Conservation (phyloP, 2,113 vertebrate species). For the Nesogale talazaci region DNA sequence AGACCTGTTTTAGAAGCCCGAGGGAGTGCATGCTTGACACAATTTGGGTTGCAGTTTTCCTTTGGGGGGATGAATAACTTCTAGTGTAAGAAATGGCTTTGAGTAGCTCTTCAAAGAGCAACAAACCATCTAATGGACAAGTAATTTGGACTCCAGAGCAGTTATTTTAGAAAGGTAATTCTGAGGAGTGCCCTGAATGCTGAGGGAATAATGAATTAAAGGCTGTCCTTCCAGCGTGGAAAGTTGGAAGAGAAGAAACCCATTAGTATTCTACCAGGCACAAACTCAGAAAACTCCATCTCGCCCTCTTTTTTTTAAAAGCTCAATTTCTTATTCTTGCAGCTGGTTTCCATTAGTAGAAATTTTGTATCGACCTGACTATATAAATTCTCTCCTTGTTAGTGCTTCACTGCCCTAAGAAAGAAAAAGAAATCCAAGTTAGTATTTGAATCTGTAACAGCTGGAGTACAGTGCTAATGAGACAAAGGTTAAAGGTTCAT, state of each 20-base stretch:
- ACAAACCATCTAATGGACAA: background rate
- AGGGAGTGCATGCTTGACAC: background rate
- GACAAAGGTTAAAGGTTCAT: constrained; percentile 40
- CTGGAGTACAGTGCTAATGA: constrained; percentile 54
- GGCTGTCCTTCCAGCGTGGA: constrained; percentile 56
- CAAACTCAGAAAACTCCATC: constrained; percentile 49
- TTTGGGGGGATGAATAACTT: background rate
- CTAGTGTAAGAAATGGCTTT: constrained; percentile 20
- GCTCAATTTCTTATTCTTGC: constrained; percentile 29
- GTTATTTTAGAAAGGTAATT: constrained; percentile 59
- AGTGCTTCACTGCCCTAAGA: constrained; percentile 41
- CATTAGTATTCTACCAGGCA: constrained; percentile 54
- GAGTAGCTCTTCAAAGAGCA: constrained; percentile 43
- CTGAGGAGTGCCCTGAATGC: background rate
- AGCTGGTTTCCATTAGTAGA: constrained; percentile 78
- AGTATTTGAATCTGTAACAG: constrained; percentile 57
- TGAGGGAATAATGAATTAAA: constrained; percentile 62
- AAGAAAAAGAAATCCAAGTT: constrained; percentile 6
- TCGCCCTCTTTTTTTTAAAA: background rate
- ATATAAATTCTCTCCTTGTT: constrained; percentile 55
- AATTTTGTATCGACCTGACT: constrained; percentile 49
- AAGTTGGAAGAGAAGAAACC: constrained; percentile 62
- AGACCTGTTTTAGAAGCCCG: background rate
- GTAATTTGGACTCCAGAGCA: too few species aligned
- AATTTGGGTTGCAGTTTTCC: background rate